Evolutionary conservation across 2,888 invertebrate genomes (phyloP).

Genomic region (Leptinotarsa tumamoca): DNA sequence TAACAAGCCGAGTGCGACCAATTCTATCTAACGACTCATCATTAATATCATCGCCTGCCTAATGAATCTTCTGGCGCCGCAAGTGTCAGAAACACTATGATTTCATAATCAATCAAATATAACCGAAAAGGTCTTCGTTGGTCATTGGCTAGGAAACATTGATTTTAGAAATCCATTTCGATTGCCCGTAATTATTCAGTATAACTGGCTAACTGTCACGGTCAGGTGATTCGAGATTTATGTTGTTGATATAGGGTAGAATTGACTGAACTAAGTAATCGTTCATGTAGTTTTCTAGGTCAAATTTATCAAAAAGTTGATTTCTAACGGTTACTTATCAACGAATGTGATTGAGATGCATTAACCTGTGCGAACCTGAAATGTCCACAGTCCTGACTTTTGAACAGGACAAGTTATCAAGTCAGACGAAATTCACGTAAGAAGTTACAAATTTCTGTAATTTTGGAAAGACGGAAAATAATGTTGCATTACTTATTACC

Average conservation of each 20-base stretch:
- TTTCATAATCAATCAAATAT: constrained; percentile 18
- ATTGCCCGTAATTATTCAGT: not conserved
- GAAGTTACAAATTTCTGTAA: too few relatives aligned
- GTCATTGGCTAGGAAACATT: not conserved
- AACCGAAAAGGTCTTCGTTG: not conserved
- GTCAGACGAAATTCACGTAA: too few relatives aligned
- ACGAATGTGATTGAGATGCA: too few relatives aligned
- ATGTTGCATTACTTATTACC: too few relatives aligned
- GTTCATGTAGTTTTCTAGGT: too few relatives aligned
- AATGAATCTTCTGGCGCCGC: constrained; percentile 36
- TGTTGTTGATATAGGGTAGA: not conserved
- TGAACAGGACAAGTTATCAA: too few relatives aligned
- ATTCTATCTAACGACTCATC: constrained; percentile 31
- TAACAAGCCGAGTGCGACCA: constrained; percentile 31
- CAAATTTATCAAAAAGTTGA: too few relatives aligned
- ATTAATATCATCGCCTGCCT: constrained; percentile 34
- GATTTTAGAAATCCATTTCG: not conserved
- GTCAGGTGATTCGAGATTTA: constrained; percentile 1
- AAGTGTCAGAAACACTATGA: constrained; percentile 19
- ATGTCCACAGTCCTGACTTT: too few relatives aligned
- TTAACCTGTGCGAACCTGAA: too few relatives aligned
- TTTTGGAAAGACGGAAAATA: too few relatives aligned
- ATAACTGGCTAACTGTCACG: constrained; percentile 1
- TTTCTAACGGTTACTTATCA: too few relatives aligned
- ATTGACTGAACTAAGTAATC: too few relatives aligned